Percentiles rank a stretch among this genome's conserved stretches.
phyloP scores from a whole-genome alignment of 2,797 vertebrate genomes.

The Cephalopachus bancanus region DNA sequence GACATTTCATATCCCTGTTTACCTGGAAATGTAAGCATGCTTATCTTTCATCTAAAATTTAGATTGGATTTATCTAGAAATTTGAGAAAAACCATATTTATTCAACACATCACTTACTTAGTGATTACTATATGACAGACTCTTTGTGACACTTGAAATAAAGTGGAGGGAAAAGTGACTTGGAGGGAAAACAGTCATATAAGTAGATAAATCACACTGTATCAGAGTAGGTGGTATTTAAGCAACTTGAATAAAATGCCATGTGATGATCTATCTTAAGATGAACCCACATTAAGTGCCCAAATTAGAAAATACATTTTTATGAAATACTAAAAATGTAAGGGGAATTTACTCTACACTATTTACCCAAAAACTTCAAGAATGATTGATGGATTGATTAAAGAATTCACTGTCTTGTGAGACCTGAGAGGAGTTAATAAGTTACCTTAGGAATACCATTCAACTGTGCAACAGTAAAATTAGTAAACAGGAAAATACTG shows the following conservation, averaged over 20 bases:
- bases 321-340: neutral
- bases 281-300: neutral
- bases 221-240: neutral
- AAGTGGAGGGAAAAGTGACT: neutral
- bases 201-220: neutral
- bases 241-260: neutral
- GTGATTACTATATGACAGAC: neutral
- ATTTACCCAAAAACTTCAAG: constrained; percentile 4
- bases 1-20: neutral
- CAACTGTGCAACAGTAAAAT: neutral
- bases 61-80: neutral
- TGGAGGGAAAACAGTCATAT: neutral
- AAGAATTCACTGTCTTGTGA: neutral
- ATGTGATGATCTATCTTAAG: neutral
- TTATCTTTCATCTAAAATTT: neutral
- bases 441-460: neutral
- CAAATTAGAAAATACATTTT: neutral
- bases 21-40: neutral
- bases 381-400: neutral
- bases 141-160: neutral
- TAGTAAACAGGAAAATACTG: neutral
- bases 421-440: neutral
- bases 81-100: neutral
- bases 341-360: neutral
- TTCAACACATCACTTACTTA: neutral